A percentile compares a stretch with the other conserved stretches of the same genome.
Conservation (phyloP, 1,140 invertebrate species). For the Metopolophium dirhodum region DNA sequence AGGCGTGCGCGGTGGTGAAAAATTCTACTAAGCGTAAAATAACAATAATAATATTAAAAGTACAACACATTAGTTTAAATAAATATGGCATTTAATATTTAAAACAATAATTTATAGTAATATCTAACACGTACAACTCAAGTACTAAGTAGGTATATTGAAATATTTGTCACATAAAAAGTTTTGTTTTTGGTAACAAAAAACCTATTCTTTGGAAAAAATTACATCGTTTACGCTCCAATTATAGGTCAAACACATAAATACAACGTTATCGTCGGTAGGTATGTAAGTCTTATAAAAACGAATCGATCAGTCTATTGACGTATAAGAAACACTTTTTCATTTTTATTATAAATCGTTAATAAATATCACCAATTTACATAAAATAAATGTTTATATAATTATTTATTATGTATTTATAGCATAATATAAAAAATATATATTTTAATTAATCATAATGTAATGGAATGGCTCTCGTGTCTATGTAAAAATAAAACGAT, state of each 20-base stretch:
- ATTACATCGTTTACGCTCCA: not conserved
- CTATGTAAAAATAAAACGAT: not conserved
- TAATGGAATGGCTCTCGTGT: not conserved
- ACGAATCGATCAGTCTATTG: not conserved
- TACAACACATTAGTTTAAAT: not conserved
- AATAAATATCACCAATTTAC: not conserved
- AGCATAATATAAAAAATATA: not conserved
- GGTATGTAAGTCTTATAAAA: not conserved
- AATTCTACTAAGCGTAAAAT: not conserved
- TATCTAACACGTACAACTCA: not conserved
- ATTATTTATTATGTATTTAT: too few species aligned
- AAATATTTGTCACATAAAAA: not conserved
- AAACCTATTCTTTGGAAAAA: conserved; percentile 3
- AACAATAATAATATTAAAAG: not conserved
- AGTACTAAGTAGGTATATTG: not conserved
- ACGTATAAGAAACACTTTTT: not conserved
- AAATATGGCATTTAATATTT: not conserved
- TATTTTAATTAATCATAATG: not conserved
- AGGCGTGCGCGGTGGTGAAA: not conserved
- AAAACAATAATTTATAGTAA: not conserved
- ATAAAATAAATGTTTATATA: not conserved
- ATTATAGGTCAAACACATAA: not conserved
- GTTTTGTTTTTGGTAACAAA: conserved; percentile 12
- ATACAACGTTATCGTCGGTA: not conserved
- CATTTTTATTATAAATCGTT: not conserved